Evolutionary conservation across 2,113 vertebrate genomes (phyloP).

Genomic region (Tapirus terrestris): DNA sequence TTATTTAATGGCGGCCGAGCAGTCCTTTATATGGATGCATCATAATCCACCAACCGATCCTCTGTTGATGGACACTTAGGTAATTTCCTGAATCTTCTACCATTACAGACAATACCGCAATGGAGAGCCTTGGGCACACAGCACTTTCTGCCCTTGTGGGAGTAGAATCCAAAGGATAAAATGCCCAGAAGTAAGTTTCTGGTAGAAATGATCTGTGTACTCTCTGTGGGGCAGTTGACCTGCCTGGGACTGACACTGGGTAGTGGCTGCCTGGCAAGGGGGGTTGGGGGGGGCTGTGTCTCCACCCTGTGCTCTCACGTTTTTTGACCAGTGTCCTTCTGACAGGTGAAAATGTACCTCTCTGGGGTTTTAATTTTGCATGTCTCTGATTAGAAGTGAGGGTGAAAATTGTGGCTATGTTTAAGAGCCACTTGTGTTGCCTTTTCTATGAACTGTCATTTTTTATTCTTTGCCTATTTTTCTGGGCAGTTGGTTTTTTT

Average conservation of each 20-base stretch:
- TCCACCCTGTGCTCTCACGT: not conserved
- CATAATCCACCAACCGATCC: fast-evolving
- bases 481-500: not conserved
- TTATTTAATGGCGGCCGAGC: too few relatives aligned
- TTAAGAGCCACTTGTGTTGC: not conserved
- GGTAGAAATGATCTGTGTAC: fast-evolving
- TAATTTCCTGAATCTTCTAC: not conserved
- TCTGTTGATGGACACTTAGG: too few relatives aligned
- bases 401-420: too few relatives aligned
- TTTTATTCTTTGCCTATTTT: not conserved
- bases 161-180: not conserved
- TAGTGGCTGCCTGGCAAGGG: fast-evolving
- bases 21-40: fast-evolving
- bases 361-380: too few relatives aligned
- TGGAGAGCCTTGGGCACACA: not conserved
- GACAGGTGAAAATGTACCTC: not conserved
- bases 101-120: fast-evolving
- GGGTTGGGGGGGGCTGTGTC: too few relatives aligned
- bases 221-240: too few relatives aligned
- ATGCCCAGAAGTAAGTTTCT: not conserved
- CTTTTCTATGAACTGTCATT: fast-evolving
- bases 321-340: fast-evolving
- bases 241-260: not conserved
- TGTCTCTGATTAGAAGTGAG: not conserved
- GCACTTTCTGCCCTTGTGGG: fast-evolving